Percentiles rank a stretch among this genome's conserved stretches.
phyloP scores from a whole-genome alignment of 1,140 invertebrate species.

The Listronotus oregonensis region DNA sequence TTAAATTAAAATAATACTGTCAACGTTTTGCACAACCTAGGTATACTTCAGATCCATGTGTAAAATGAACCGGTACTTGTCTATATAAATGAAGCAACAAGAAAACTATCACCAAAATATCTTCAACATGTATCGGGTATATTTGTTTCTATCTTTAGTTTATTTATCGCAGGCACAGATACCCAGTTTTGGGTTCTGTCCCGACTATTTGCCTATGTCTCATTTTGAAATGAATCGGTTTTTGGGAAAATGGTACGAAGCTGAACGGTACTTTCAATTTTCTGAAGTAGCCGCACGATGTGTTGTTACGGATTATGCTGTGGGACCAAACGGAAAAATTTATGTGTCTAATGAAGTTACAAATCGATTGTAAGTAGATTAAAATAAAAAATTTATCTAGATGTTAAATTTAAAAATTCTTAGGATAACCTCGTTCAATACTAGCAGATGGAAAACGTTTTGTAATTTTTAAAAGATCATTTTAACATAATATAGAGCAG shows the following conservation, averaged over 20 bases:
- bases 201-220: slow-evolving; percentile 71
- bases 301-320: slow-evolving; percentile 77
- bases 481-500: too few species aligned
- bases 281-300: slow-evolving; percentile 75
- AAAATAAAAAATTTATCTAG: too few species aligned
- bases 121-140: slow-evolving; percentile 24
- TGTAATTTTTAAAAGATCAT: too few species aligned
- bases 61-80: slow-evolving; percentile 28
- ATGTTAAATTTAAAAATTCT: too few species aligned
- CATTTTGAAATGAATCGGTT: slow-evolving; percentile 77
- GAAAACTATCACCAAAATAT: slow-evolving; percentile 23
- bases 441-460: too few species aligned
- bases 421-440: too few species aligned
- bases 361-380: slow-evolving; percentile 70
- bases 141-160: slow-evolving; percentile 6
- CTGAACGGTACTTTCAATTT: slow-evolving; percentile 78
- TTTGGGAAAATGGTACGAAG: slow-evolving; percentile 80
- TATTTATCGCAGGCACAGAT: slow-evolving; percentile 59
- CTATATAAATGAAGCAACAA: slow-evolving; percentile 24
- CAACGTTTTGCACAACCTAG: not conserved
- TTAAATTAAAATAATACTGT: not conserved
- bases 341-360: slow-evolving; percentile 74
- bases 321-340: slow-evolving; percentile 69
- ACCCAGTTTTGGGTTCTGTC: slow-evolving; percentile 66
- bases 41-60: not conserved